Conservation (phyloP, 2,113 vertebrate genomes). For the Trichechus manatus region DNA sequence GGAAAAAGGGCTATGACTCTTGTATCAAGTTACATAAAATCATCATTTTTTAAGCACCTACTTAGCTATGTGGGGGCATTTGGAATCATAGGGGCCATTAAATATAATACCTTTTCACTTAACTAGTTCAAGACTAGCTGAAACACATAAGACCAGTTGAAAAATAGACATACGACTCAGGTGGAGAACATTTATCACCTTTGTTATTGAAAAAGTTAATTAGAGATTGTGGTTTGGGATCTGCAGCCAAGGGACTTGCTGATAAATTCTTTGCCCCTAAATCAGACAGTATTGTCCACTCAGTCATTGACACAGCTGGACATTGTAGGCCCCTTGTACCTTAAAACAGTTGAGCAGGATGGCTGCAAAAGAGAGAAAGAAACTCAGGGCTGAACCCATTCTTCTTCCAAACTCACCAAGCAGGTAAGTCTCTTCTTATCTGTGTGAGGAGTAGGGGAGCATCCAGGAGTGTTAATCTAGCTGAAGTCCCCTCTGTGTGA, state of each 20-base stretch:
- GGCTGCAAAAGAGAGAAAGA: not conserved
- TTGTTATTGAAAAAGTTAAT: constrained; percentile 40
- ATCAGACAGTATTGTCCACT: not conserved
- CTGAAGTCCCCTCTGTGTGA: not conserved
- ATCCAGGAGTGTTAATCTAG: not conserved
- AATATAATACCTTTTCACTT: not conserved
- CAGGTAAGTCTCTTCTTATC: not conserved
- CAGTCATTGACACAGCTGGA: not conserved
- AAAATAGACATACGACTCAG: not conserved
- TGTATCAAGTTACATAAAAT: constrained; percentile 30
- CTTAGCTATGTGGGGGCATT: not conserved
- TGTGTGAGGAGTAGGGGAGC: not conserved
- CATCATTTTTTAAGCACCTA: constrained; percentile 33
- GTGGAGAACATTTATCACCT: not conserved
- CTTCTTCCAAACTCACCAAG: constrained; percentile 13
- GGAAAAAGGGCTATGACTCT: not conserved
- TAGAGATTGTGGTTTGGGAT: constrained; percentile 9
- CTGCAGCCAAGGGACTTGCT: not conserved
- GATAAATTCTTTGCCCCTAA: not conserved
- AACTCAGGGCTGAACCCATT: not conserved
- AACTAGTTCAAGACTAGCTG: constrained; percentile 36
- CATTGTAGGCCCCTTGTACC: not conserved
- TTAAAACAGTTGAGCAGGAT: not conserved
- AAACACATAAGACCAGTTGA: constrained; percentile 43
- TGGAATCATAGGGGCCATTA: not conserved